Conservation (phyloP, 1,140 invertebrate genomes). For the Tenebrio molitor region DNA sequence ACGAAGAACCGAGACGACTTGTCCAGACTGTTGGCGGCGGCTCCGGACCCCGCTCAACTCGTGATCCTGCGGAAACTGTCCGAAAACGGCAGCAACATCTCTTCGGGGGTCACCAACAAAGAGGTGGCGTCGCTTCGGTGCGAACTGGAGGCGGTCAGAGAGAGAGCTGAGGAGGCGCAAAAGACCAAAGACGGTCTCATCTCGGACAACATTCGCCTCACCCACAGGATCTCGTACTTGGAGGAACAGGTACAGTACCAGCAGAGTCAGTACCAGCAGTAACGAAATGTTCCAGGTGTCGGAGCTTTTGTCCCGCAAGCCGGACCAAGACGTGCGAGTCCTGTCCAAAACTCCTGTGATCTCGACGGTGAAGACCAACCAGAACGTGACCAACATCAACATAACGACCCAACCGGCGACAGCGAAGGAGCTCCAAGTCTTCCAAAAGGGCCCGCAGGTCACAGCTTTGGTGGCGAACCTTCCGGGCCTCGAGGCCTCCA, state of each 20-base stretch:
- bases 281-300: slow-evolving; percentile 60
- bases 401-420: slow-evolving; percentile 65
- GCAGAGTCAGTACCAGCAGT: too few relatives aligned
- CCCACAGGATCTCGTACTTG: slow-evolving; percentile 89
- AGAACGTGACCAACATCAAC: slow-evolving; percentile 74
- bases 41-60: slow-evolving; percentile 70
- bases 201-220: slow-evolving; percentile 85
- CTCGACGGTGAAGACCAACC: slow-evolving; percentile 68
- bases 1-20: slow-evolving; percentile 79
- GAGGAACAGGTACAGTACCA: slow-evolving; percentile 91
- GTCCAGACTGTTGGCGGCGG: slow-evolving; percentile 72
- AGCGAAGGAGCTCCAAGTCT: slow-evolving; percentile 72
- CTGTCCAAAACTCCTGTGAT: slow-evolving; percentile 58
- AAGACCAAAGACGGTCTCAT: slow-evolving; percentile 75
- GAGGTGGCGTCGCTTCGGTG: slow-evolving; percentile 68
- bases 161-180: slow-evolving; percentile 74
- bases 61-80: slow-evolving; percentile 68
- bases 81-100: slow-evolving; percentile 59
- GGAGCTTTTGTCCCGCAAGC: slow-evolving; percentile 58
- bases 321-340: slow-evolving; percentile 53
- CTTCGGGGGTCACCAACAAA: slow-evolving; percentile 51
- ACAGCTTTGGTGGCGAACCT: slow-evolving; percentile 71
- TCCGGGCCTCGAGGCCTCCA: slow-evolving; percentile 70
- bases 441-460: slow-evolving; percentile 74
- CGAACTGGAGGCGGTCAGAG: slow-evolving; percentile 70